Conservation (phyloP, 1,140 invertebrate genomes). For the Pseudomyrmex pallidus region DNA sequence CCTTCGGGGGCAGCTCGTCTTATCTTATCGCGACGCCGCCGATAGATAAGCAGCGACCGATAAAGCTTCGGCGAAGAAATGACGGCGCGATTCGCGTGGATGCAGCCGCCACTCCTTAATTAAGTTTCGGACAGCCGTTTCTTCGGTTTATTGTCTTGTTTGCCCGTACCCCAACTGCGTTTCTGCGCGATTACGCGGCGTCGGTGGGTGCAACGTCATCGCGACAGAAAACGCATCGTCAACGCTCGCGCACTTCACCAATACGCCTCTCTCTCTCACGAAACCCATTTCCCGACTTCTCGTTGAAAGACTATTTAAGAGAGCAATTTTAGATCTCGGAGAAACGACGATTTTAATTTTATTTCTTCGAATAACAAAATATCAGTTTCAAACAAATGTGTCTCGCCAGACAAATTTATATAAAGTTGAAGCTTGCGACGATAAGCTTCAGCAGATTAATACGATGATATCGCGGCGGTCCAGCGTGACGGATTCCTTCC, state of each 20-base stretch:
- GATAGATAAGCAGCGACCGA: constrained; percentile 77
- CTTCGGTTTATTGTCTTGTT: constrained; percentile 75
- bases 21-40: constrained; percentile 81
- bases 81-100: constrained; percentile 77
- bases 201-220: constrained; percentile 44
- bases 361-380: neutral
- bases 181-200: constrained; percentile 44
- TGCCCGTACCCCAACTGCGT: constrained; percentile 59
- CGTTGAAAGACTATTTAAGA: neutral
- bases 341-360: neutral
- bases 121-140: constrained; percentile 77
- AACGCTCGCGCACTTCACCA: constrained; percentile 34
- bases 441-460: neutral
- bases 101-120: constrained; percentile 82
- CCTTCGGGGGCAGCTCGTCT: constrained; percentile 74
- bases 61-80: constrained; percentile 73
- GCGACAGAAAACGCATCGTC: constrained; percentile 34
- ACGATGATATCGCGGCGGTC: constrained; percentile 6
- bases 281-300: constrained; percentile 22
- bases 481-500: constrained; percentile 40
- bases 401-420: neutral
- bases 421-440: neutral
- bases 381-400: neutral
- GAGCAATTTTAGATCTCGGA: neutral
- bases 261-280: neutral